Base-by-base conservation (phyloP, 2,888 invertebrate genomes). In the Teinopalpus imperialis region DNA sequence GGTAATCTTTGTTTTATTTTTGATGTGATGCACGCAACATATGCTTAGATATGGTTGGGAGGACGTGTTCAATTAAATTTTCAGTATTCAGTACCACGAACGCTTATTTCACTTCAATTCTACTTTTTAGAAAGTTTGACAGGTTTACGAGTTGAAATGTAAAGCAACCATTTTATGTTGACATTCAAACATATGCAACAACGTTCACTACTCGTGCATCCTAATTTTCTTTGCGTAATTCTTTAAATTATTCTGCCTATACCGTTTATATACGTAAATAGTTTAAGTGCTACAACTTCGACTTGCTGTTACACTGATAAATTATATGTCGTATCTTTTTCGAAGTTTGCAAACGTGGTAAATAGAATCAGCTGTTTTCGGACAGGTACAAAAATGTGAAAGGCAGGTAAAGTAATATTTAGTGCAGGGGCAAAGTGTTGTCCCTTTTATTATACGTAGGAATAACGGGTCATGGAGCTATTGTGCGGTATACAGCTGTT, bases 1-100 rank as follows among this genome's bases (percentile, higher is more conserved):
- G 87, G 86, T 81, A 78, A 65, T 66, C 66, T 70, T 74, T 74
- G 66, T 70, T 67, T 62, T 54, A 56, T 56, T 56, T 50, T 49
- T 48, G 29, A 50, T 32, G 46, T 49, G 36, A 51, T 59, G 47
- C 46, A 34, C 46, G 21, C 55, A 63, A 69, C 78, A 76, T 77
- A 81, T 77, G 80, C 74, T 77, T 65, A 54, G 64, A 54, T 70
- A 68, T 66, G 0, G n/a, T 23, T 12, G 12, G 20, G 18, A 32
- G 36, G 18, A 43, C 32, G 26, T 34, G 8, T 18, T 43, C 23
- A 44, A 36, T 43, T 31, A 13, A 37, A 29, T 41, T 32, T 23
- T 36, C 26, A 23, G 9, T 12, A 18, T 34, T 9, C 7, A 9
- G 27, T 32, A 40, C 16, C 26, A 30, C 26, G 13, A 23, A 9